Conservation (phyloP, 2,113 vertebrate species). For the Salvator merianae region DNA sequence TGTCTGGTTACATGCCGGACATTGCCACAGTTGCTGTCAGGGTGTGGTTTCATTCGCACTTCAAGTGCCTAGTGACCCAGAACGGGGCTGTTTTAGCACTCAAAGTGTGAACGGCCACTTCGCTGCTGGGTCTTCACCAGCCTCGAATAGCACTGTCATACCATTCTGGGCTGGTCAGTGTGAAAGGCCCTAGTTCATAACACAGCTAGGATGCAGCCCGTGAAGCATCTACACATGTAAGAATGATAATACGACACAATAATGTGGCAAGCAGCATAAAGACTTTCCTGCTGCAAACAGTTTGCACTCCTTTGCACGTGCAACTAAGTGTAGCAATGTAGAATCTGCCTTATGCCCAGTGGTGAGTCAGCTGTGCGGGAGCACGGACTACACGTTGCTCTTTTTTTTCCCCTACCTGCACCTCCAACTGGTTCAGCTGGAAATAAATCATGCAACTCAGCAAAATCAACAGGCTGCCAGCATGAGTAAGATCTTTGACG, state of each 20-base stretch:
- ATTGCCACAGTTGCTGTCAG: too few species aligned
- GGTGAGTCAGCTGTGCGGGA: slow-evolving; percentile 4
- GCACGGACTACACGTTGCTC: neutral
- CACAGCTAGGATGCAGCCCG: neutral
- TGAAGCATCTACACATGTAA: neutral
- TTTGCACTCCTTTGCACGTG: neutral
- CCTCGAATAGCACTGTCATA: too few species aligned
- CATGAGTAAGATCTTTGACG: neutral
- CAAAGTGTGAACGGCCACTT: too few species aligned
- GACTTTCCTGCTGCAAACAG: neutral
- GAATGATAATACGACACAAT: neutral
- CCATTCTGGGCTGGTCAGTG: too few species aligned
- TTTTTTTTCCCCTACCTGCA: neutral
- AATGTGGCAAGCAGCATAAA: too few species aligned
- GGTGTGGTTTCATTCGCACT: too few species aligned
- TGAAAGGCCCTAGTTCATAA: too few species aligned
- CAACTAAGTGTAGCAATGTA: neutral
- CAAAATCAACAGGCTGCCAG: neutral
- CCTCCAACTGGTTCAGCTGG: neutral
- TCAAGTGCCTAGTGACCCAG: too few species aligned
- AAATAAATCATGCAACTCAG: neutral
- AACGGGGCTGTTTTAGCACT: too few species aligned
- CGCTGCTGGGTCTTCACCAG: too few species aligned
- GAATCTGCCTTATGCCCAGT: neutral
- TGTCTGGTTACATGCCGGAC: too few species aligned